Evolutionary conservation across 64 coral and sea anemone species (phyloP).

Genomic region (Porites australiensis): DNA sequence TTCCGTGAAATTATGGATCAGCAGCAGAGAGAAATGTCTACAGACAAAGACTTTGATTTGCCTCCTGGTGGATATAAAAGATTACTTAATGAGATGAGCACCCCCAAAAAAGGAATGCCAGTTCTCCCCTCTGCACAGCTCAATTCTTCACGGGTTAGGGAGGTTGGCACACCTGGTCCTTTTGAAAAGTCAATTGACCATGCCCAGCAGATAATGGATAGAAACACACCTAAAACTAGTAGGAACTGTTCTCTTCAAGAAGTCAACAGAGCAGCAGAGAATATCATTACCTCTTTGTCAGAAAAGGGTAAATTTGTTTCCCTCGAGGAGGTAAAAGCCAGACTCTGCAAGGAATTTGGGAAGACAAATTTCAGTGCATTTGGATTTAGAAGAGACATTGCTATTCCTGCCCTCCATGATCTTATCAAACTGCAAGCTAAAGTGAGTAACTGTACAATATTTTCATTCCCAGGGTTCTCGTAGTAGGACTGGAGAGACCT

Average conservation of each 20-base stretch:
- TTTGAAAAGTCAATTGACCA: conserved; percentile 75
- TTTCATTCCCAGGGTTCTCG: not conserved
- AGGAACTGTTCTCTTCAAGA: conserved; percentile 1
- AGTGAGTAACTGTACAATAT: conserved; percentile 14
- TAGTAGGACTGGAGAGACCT: too few relatives aligned
- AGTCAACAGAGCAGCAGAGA: conserved; percentile 71
- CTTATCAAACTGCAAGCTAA: conserved; percentile 72
- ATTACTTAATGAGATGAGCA: not conserved
- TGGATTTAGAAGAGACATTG: conserved; percentile 53
- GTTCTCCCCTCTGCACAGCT: not conserved
- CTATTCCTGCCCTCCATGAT: conserved; percentile 66
- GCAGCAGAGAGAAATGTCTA: conserved; percentile 22
- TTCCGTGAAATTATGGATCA: conserved; percentile 25
- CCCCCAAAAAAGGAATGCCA: not conserved
- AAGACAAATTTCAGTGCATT: conserved; percentile 50
- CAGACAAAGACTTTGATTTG: not conserved
- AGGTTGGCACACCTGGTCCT: conserved; percentile 47
- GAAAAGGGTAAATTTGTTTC: conserved; percentile 63
- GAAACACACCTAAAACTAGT: not conserved
- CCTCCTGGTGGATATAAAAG: not conserved
- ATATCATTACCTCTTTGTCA: conserved; percentile 52
- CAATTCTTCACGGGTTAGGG: conserved; percentile 20
- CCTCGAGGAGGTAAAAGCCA: conserved; percentile 67
- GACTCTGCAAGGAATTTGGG: conserved; percentile 67
- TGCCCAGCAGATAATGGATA: conserved; percentile 22